Conservation (phyloP, 92 coral and sea anemone genomes). For the Galaxea fascicularis region DNA sequence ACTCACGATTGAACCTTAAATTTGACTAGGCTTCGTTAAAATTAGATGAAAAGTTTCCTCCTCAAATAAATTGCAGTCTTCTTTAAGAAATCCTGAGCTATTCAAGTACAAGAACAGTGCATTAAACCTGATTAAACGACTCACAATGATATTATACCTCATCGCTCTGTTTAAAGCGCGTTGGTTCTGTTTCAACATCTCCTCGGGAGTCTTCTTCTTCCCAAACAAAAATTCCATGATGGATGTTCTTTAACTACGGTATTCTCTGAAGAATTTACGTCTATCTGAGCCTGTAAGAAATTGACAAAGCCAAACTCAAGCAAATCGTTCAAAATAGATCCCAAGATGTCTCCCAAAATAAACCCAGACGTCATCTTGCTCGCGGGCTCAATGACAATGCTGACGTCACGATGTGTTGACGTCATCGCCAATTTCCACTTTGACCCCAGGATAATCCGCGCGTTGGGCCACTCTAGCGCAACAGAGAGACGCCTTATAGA, state of each 20-base stretch:
- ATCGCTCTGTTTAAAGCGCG: slow-evolving; percentile 94
- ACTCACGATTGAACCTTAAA: no score
- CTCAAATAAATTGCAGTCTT: no score
- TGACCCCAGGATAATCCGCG: no score
- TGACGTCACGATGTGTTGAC: no score
- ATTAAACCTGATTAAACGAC: no score
- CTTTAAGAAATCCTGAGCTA: no score
- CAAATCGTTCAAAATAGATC: not conserved
- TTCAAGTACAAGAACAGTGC: no score
- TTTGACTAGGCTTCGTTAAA: no score
- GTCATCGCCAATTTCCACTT: no score
- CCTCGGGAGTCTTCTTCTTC: slow-evolving; percentile 95
- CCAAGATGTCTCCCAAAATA: slow-evolving; percentile 51
- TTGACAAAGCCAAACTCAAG: not conserved
- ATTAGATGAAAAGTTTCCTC: no score
- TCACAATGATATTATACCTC: slow-evolving; percentile 60
- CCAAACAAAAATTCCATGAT: slow-evolving; percentile 89
- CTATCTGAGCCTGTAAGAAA: not conserved
- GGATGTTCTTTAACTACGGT: not conserved
- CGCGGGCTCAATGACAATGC: slow-evolving; percentile 69
- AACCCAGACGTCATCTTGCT: slow-evolving; percentile 68
- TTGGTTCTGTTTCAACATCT: slow-evolving; percentile 95
- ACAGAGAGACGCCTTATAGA: no score
- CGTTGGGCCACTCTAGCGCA: no score
- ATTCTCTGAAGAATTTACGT: not conserved